These are phyloP conservation scores for Tiliacea citrago DNA, from an alignment of 2,888 invertebrate genomes.

Conservation along the genomic window DNA sequence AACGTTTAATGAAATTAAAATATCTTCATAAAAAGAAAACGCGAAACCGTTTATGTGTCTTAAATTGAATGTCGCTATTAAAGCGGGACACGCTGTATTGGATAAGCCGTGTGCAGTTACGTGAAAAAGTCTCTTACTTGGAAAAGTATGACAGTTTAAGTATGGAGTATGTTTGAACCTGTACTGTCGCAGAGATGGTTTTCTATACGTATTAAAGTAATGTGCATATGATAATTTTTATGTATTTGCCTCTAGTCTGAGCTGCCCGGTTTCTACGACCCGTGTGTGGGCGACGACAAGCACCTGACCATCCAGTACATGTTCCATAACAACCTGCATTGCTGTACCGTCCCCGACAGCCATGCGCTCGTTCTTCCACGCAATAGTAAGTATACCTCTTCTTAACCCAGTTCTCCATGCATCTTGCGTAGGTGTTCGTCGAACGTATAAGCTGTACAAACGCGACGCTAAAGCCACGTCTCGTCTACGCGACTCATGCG, in stretches of 20 bases:
- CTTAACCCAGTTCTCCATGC: too few species aligned
- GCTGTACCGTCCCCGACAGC: constrained; percentile 94
- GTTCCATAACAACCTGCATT: constrained; percentile 95
- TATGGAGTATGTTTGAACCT: not conserved
- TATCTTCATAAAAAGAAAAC: too few species aligned
- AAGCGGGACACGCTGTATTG: too few species aligned
- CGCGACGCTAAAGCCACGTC: not conserved
- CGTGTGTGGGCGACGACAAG: constrained; percentile 98
- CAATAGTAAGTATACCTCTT: constrained; percentile 78
- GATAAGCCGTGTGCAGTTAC: not conserved
- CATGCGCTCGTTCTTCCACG: constrained; percentile 92
- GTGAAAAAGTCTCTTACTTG: not conserved
- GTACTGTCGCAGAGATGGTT: not conserved
- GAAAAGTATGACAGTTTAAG: not conserved
- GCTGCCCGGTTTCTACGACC: constrained; percentile 99
- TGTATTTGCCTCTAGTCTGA: constrained; percentile 93
- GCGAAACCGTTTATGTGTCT: too few species aligned
- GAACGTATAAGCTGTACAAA: not conserved
- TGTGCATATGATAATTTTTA: not conserved
- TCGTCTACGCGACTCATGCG: not conserved
- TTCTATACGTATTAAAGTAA: not conserved
- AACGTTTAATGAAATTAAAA: too few species aligned
- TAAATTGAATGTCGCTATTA: too few species aligned
- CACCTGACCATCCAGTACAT: constrained; percentile 96
- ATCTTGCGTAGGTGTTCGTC: not conserved